A percentile compares a stretch with the other conserved stretches of the same genome.
These are phyloP conservation scores for Acrobeloides nanus DNA, from an alignment of 2,888 invertebrate species.

Conservation along the genomic window DNA sequence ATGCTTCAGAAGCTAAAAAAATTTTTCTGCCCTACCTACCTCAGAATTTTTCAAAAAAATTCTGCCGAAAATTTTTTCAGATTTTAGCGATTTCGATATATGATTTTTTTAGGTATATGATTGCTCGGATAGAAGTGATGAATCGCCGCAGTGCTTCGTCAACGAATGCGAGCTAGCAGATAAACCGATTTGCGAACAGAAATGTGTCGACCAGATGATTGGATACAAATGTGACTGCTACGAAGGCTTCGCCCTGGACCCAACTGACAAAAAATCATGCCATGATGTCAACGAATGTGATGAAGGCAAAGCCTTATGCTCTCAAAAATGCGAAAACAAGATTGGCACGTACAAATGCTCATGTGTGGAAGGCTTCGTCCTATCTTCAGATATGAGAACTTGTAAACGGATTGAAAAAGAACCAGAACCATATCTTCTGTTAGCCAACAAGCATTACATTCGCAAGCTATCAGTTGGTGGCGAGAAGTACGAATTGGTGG, in stretches of 20 bases:
- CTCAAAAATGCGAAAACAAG: conserved; percentile 88
- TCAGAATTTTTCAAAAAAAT: no score
- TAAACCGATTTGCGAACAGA: conserved; percentile 87
- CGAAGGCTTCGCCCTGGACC: conserved; percentile 70
- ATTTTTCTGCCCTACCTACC: no score
- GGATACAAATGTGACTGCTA: conserved; percentile 93
- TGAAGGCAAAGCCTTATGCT: conserved; percentile 74
- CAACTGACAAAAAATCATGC: conserved; percentile 59
- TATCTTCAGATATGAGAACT: conserved; percentile 75
- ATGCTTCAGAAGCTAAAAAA: no score
- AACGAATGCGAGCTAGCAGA: conserved; percentile 88
- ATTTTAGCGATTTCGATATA: no score
- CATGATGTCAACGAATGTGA: conserved; percentile 55
- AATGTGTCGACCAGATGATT: conserved; percentile 83
- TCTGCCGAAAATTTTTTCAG: no score
- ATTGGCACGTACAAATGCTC: conserved; percentile 91
- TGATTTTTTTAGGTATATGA: no score
- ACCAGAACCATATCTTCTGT: conserved; percentile 75
- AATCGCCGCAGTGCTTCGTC: conserved; percentile 85
- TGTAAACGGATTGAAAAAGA: conserved; percentile 64
- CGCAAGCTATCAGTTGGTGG: conserved; percentile 89
- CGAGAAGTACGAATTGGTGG: conserved; percentile 70
- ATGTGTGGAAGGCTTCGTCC: conserved; percentile 84
- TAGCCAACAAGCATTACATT: conserved; percentile 94
- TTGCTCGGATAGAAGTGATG: conserved; percentile 93